phyloP scores from a whole-genome alignment of 2,113 vertebrate species.

The Halcyon malimbica region DNA sequence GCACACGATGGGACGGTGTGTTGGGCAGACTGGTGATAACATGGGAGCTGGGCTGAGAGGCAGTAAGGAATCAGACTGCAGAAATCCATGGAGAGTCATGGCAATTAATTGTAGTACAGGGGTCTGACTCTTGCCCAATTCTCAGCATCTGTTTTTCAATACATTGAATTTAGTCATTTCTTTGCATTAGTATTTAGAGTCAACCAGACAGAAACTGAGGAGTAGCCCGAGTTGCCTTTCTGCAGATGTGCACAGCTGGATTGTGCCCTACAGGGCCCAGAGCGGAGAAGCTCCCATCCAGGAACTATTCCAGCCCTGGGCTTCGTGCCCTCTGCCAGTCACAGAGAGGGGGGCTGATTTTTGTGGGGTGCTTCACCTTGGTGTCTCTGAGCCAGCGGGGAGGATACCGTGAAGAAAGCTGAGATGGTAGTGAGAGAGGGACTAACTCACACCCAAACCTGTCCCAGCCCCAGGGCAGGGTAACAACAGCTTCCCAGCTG shows the following conservation, averaged over 20 bases:
- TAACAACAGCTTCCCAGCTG: not conserved
- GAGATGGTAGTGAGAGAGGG: not conserved
- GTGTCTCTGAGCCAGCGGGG: not conserved
- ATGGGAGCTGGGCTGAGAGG: not conserved
- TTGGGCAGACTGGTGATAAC: not conserved
- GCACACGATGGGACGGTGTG: not conserved
- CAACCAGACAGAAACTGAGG: not conserved
- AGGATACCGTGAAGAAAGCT: not conserved
- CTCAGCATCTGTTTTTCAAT: not conserved
- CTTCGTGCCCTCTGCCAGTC: not conserved
- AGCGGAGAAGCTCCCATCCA: not conserved
- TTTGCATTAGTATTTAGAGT: not conserved
- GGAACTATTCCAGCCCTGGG: not conserved
- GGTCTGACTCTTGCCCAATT: not conserved
- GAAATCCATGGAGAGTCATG: not conserved
- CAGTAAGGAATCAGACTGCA: not conserved
- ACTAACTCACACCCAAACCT: not conserved
- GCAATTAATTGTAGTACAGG: not conserved
- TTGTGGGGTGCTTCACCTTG: accelerated
- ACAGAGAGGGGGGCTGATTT: not conserved
- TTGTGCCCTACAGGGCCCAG: not conserved
- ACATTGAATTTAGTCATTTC: not conserved
- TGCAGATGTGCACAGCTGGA: not conserved
- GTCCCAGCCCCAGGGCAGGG: not conserved
- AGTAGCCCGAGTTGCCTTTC: not conserved